Percentiles rank a stretch among this genome's conserved stretches.
phyloP scores from a whole-genome alignment of 2,113 vertebrate species.

The Condylura cristata region DNA sequence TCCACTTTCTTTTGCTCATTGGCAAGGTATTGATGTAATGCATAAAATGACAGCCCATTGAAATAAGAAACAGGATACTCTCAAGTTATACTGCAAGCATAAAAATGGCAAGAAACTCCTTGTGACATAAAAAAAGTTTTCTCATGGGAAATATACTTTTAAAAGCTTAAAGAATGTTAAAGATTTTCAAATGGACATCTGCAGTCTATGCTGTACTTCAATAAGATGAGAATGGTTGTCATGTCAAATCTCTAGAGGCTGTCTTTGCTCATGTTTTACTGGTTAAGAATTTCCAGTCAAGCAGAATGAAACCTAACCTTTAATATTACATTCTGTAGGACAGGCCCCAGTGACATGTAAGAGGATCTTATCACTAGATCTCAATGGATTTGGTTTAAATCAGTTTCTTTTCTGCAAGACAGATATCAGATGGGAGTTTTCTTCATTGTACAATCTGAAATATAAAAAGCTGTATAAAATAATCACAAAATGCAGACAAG shows the following conservation, averaged over 20 bases:
- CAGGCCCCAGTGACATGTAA: conserved; percentile 81
- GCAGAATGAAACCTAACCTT: conserved; percentile 89
- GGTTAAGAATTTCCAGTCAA: conserved; percentile 83
- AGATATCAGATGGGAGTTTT: conserved; percentile 82
- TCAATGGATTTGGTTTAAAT: conserved; percentile 86
- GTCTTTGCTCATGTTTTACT: conserved; percentile 81
- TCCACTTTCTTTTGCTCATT: conserved; percentile 61
- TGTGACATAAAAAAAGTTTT: conserved; percentile 67
- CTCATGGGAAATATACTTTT: conserved; percentile 77
- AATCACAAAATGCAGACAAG: background rate
- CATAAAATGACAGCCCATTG: conserved; percentile 23
- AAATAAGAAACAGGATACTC: conserved; percentile 38
- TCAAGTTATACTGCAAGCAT: conserved; percentile 27
- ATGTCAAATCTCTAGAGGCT: conserved; percentile 88
- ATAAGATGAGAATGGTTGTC: conserved; percentile 85
- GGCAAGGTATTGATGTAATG: conserved; percentile 12
- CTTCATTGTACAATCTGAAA: conserved; percentile 59
- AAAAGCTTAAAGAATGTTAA: conserved; percentile 80
- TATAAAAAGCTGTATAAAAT: conserved; percentile 14
- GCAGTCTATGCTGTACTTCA: conserved; percentile 78
- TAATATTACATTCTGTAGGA: conserved; percentile 90
- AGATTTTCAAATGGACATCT: conserved; percentile 82
- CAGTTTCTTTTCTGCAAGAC: conserved; percentile 80
- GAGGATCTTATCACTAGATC: conserved; percentile 85
- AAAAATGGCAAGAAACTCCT: conserved; percentile 67